Base-by-base conservation (phyloP, 2,113 vertebrate genomes). In the Pangasianodon gigas region DNA sequence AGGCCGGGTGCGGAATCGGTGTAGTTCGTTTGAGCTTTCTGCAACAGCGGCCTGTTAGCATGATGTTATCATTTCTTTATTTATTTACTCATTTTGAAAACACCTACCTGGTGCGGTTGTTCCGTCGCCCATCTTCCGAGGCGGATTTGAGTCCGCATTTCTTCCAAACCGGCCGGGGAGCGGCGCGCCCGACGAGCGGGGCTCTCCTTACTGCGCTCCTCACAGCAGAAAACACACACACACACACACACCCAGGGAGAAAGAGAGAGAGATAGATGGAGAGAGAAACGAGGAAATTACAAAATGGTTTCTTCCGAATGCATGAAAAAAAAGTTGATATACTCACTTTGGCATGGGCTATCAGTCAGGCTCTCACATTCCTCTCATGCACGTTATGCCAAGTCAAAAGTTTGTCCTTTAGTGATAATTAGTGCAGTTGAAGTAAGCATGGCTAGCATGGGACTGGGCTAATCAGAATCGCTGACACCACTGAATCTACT, bases 251-350 rank as follows among this genome's bases (percentile, higher is more conserved):
- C 18, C 9, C 21, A 44, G 37, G 58, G 24, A 67, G 24, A 85
- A 0, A 67, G 21, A n/a, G 24, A 13, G 26, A 56, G 9, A 26
- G 19, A 44, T 0, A 16, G 51, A 52, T 32, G 21, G 11, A 41
- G 32, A 32, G 51, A 26, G 90, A 54, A 86, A 85, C 88, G 86
- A 92, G 92, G 92, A 91, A 89, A 91, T 77, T 93, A 90, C 92
- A 93, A 92, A 96, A 96, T 95, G 95, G 95, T 96, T 95, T 95
- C 94, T 95, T 93, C 94, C 95, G 93, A 94, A 95, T 95, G 92
- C 93, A 16, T 29, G 51, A 0, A 16, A 41, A 89, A 87, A 69
- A 96, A 96, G 94, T 95, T 95, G 93, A 92, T 91, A 44, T 91
- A 89, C 84, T 86, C 62, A 69, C 54, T 81, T 77, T 92, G 58